Percentiles rank a stretch among this genome's conserved stretches.
phyloP scores from a whole-genome alignment of 2,888 invertebrate species.

The Drosophila cognata region DNA sequence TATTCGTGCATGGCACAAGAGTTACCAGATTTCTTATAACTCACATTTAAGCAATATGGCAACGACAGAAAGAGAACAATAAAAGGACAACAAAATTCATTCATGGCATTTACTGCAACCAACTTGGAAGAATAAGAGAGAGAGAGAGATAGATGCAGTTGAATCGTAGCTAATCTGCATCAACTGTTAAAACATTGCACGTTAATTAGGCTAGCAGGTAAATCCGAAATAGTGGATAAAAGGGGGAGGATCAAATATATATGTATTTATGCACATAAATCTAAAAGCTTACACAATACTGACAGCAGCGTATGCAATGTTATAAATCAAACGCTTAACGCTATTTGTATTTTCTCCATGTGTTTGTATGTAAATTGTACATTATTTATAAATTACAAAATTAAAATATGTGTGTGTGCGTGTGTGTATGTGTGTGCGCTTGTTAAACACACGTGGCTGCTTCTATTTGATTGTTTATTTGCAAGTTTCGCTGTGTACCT shows the following conservation, averaged over 20 bases:
- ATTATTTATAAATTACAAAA: too few relatives aligned
- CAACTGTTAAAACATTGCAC: conserved; percentile 16
- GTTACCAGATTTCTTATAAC: conserved; percentile 7
- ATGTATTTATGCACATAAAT: background rate
- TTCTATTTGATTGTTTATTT: conserved; percentile 34
- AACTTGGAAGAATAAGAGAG: conserved; percentile 1
- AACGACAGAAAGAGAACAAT: conserved; percentile 7
- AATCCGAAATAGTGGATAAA: conserved; percentile 25
- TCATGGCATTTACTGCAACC: conserved; percentile 4
- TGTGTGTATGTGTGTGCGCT: background rate
- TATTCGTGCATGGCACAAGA: conserved; percentile 38
- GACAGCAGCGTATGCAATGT: background rate
- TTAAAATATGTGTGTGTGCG: background rate
- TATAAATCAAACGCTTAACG: background rate
- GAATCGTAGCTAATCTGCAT: conserved; percentile 5
- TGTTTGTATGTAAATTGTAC: background rate
- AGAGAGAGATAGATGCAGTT: conserved; percentile 5
- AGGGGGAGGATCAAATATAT: conserved; percentile 18
- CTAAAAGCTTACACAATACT: background rate
- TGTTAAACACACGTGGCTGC: conserved; percentile 32
- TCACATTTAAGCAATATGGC: conserved; percentile 6
- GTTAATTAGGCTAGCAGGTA: background rate
- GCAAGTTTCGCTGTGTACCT: conserved; percentile 3
- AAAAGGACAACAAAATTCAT: background rate
- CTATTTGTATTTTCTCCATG: background rate